Base-by-base conservation (phyloP, 1,140 invertebrate species). In the Oryzaephilus surinamensis region DNA sequence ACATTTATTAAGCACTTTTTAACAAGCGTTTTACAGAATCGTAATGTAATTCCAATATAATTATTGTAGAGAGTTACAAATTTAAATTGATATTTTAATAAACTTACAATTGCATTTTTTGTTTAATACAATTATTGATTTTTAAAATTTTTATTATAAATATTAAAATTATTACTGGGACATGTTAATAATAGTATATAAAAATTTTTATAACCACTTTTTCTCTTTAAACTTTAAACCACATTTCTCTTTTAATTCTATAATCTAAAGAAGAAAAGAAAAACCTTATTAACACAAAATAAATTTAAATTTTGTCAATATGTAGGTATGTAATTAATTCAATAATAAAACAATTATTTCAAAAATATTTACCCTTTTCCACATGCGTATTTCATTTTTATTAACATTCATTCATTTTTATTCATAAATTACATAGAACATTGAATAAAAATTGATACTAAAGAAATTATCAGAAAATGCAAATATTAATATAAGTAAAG, bases 1-100 rank as follows among this genome's bases (percentile, higher is more conserved):
- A 54, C 53, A 55, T 55, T 55, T 58, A 57, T 58, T 57, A 58
- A 58, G 56, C 56, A 58, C 48, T 56, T 52, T 52, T 56, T 38
- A 58, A 58, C 54, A 58, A 58, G 56, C 56, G 44, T 41, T 52
- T 43, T 55, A 50, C 49, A 51, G 46, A 43, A 48, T 41, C 47
- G 45, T 47, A 50, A 48, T 45, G 45, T 30, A 38, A 45, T 45
- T 45, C 41, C n/a, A n/a, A n/a, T n/a, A n/a, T 24, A 24, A n/a
- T 24, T 24, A 24, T 24, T 44, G 49, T 51, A 43, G 45, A 50
- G 45, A 33, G 43, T 49, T 51, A 50, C 39, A 46, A 46, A 46
- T 51, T 46, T 20, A 38, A 29, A 28, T 29, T 27, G 33, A 36
- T 36, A 36, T 36, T 36, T n/a, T n/a, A n/a, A 24, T 38, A 38